These are phyloP conservation scores for Cyclophora punctaria DNA, from an alignment of 2,888 invertebrate genomes.

Conservation along the genomic window DNA sequence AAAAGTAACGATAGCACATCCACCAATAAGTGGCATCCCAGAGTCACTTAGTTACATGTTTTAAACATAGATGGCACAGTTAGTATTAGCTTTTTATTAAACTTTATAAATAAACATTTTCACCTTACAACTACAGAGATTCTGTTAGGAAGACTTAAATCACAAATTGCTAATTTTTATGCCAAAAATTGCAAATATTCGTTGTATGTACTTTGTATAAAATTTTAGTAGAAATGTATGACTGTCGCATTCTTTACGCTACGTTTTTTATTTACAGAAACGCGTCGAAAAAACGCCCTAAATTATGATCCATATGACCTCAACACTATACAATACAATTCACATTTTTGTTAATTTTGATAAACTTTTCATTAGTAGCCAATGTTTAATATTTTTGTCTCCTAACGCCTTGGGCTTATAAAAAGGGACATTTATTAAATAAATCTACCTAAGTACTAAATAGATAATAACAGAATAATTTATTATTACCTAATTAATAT, in stretches of 20 bases:
- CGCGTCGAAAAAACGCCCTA: conserved; percentile 21
- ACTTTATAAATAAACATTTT: conserved; percentile 17
- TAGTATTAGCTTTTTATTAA: conserved; percentile 28
- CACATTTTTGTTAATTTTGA: conserved; percentile 2
- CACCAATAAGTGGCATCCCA: conserved; percentile 5
- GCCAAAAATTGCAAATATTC: conserved; percentile 10
- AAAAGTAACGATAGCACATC: conserved; percentile 12
- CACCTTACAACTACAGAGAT: conserved; percentile 9
- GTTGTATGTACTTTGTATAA: conserved; percentile 2
- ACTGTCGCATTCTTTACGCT: conserved; percentile 17
- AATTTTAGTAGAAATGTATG: background rate
- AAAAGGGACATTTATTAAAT: too few species aligned
- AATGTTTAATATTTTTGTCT: background rate
- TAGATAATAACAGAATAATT: too few species aligned
- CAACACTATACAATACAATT: background rate
- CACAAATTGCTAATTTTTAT: conserved; percentile 13
- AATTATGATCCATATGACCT: background rate
- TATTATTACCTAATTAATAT: too few species aligned
- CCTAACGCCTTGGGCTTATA: too few species aligned
- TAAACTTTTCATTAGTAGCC: background rate
- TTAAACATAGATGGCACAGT: conserved; percentile 38
- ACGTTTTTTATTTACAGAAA: conserved; percentile 19
- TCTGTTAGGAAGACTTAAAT: conserved; percentile 9
- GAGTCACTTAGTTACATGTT: too few species aligned
- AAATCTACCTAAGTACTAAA: too few species aligned